A percentile compares a stretch with the other conserved stretches of the same genome.
Conservation (phyloP, 2,113 vertebrate species). For the Myiozetetes cayanensis region DNA sequence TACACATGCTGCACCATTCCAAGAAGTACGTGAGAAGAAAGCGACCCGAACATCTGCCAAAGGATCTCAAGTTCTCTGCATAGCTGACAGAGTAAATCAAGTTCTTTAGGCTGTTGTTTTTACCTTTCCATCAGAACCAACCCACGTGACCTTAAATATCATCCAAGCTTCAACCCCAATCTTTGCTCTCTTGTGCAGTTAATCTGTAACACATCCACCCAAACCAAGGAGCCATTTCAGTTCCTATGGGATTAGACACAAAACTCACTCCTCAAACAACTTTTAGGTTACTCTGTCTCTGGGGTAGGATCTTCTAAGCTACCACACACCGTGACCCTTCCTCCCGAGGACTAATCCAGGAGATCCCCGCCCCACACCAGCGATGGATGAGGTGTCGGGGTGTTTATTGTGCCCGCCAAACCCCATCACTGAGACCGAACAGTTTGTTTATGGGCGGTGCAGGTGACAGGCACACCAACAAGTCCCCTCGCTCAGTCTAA, state of each 20-base stretch:
- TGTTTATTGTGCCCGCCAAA: conserved; percentile 68
- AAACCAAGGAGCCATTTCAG: not conserved
- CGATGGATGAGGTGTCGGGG: conserved; percentile 72
- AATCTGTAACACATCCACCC: not conserved
- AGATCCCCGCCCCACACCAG: conserved; percentile 47
- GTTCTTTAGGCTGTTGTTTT: not conserved
- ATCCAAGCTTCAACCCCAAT: not conserved
- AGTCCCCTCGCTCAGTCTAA: conserved; percentile 80
- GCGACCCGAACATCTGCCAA: not conserved
- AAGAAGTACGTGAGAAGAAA: not conserved
- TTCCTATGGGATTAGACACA: not conserved
- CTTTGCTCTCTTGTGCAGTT: not conserved
- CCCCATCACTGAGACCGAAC: conserved; percentile 39
- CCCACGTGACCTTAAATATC: not conserved
- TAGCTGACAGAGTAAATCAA: not conserved
- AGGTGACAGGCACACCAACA: conserved; percentile 76
- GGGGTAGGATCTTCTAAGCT: conserved; percentile 66
- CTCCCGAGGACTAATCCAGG: conserved; percentile 69
- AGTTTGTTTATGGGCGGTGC: conserved; percentile 86
- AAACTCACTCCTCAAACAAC: conserved; percentile 39
- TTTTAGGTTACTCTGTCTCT: conserved; percentile 34
- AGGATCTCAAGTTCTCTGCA: not conserved
- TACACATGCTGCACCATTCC: not conserved
- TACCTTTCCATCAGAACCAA: not conserved
- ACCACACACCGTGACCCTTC: conserved; percentile 54